phyloP scores from a whole-genome alignment of 2,113 vertebrate species.

The Neodontobutis hainanensis region DNA sequence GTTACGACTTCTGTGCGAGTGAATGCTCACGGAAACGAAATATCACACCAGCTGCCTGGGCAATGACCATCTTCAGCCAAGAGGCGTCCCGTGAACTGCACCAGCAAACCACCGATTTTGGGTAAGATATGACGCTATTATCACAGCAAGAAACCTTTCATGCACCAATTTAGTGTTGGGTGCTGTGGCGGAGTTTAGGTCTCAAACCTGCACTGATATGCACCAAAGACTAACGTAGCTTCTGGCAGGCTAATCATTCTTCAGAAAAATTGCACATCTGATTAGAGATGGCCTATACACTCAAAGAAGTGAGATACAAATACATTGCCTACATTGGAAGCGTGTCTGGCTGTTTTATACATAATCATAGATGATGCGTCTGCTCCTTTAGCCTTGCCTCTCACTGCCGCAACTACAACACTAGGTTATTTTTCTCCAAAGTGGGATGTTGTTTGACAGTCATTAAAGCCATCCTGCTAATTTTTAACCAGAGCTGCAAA shows the following conservation, averaged over 20 bases:
- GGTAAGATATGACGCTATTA: conserved; percentile 47
- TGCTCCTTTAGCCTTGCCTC: background rate
- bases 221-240: no score
- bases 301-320: background rate
- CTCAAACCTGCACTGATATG: background rate
- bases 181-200: background rate
- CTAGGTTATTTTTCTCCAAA: conserved; percentile 21
- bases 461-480: conserved; percentile 61
- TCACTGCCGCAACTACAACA: background rate
- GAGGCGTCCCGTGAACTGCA: conserved; percentile 45
- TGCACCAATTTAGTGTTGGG: background rate
- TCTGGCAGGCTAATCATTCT: background rate
- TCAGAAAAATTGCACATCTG: background rate
- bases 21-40: conserved; percentile 35
- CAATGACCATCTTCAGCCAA: conserved; percentile 38
- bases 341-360: background rate
- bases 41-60: conserved; percentile 22
- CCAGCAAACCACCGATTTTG: conserved; percentile 18
- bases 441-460: conserved; percentile 52
- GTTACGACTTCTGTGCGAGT: conserved; percentile 27
- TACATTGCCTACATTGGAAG: no score
- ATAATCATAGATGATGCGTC: background rate
- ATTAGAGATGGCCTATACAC: background rate
- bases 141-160: background rate
- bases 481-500: conserved; percentile 50